Evolutionary conservation across 2,888 invertebrate species (phyloP).

Genomic region (Thymelicus sylvestris): DNA sequence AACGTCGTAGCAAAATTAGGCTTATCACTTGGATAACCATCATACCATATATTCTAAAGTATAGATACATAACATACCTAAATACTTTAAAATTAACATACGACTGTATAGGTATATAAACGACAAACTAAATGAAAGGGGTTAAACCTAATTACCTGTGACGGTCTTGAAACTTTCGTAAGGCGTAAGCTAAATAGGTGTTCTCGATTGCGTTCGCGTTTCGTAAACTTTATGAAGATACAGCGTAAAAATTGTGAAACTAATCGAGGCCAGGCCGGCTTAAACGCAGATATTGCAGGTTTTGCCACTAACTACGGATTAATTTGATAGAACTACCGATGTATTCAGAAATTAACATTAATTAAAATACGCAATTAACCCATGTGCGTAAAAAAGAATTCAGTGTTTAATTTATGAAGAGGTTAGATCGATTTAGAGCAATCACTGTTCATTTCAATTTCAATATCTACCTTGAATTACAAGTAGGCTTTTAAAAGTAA

Average conservation of each 20-base stretch:
- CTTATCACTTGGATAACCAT: no score
- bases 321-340: conserved; percentile 16
- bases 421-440: background rate
- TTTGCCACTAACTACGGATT: conserved; percentile 20
- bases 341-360: conserved; percentile 4
- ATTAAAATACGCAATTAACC: conserved; percentile 3
- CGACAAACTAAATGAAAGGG: no score
- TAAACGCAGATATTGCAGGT: conserved; percentile 9
- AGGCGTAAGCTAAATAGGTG: conserved; percentile 55
- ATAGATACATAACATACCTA: no score
- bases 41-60: no score
- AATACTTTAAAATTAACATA: no score
- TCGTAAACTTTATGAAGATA: conserved; percentile 72
- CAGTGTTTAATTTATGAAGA: background rate
- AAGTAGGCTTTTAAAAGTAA: no score
- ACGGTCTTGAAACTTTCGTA: conserved; percentile 36
- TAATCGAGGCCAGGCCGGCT: conserved; percentile 55
- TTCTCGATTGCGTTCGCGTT: conserved; percentile 61
- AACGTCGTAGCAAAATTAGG: no score
- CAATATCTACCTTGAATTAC: conserved; percentile 1
- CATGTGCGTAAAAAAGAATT: conserved; percentile 6
- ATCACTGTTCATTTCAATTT: background rate
- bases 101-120: no score
- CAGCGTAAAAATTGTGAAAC: conserved; percentile 74
- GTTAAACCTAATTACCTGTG: conserved; percentile 22